A percentile compares a stretch with the other conserved stretches of the same genome.
Evolutionary conservation across 2,113 vertebrate genomes (phyloP).

Genomic region (Rhipidura dahli): DNA sequence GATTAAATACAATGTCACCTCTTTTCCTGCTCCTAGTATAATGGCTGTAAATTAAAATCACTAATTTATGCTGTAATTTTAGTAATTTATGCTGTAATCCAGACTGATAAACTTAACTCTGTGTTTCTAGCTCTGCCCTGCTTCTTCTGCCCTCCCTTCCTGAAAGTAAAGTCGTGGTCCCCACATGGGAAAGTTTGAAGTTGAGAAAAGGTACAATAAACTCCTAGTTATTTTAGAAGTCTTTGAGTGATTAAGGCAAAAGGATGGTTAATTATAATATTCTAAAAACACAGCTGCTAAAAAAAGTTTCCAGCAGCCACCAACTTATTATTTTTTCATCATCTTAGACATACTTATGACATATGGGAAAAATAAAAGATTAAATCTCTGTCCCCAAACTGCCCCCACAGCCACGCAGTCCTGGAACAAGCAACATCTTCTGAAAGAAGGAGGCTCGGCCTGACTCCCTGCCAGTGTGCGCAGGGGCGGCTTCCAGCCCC

Average conservation of each 20-base stretch:
- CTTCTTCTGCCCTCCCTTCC: background rate
- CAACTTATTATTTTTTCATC: slow-evolving; percentile 26
- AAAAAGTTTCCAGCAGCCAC: slow-evolving; percentile 23
- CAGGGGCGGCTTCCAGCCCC: background rate
- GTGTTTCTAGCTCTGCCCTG: background rate
- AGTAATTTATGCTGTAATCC: background rate
- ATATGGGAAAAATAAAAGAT: slow-evolving; percentile 13
- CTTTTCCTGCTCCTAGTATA: background rate
- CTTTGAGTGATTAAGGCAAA: slow-evolving; percentile 27
- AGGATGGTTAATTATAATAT: slow-evolving; percentile 3
- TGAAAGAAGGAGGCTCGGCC: background rate
- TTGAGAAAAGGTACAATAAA: background rate
- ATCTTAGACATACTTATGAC: background rate
- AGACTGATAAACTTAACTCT: background rate
- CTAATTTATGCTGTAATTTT: background rate
- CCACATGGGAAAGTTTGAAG: background rate
- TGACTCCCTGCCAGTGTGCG: background rate
- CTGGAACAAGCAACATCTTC: background rate
- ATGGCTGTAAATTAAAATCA: background rate
- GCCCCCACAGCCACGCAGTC: background rate
- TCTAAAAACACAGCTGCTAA: slow-evolving; percentile 15
- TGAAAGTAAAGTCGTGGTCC: background rate
- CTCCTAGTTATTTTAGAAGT: background rate
- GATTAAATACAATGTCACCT: background rate
- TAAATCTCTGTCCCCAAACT: background rate